A percentile compares a stretch with the other conserved stretches of the same genome.
Conservation (phyloP, 1,140 invertebrate species). For the Ectropis grisescens region DNA sequence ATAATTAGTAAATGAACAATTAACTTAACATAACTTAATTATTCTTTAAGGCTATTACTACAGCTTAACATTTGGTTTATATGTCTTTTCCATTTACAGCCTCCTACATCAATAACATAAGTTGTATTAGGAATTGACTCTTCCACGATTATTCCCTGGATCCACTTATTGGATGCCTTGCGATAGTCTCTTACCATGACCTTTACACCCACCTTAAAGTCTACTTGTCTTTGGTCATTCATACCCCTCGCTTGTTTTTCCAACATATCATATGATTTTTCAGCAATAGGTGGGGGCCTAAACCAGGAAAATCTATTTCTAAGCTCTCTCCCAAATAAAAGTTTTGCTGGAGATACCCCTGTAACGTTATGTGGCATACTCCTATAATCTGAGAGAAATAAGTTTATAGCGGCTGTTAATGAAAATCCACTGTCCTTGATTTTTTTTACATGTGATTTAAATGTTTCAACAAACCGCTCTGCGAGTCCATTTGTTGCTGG, state of each 20-base stretch:
- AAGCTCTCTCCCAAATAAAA: constrained; percentile 9
- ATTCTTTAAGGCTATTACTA: no score
- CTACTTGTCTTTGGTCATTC: not conserved
- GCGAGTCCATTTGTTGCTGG: constrained; percentile 8
- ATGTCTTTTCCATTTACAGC: constrained; percentile 8
- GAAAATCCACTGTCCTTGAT: constrained; percentile 4
- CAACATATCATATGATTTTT: constrained; percentile 1
- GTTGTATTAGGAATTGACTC: constrained; percentile 4
- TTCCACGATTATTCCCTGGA: constrained; percentile 2
- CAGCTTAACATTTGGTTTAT: not conserved
- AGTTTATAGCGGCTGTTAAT: no score
- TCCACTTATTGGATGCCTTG: not conserved
- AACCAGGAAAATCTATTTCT: not conserved
- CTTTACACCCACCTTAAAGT: constrained; percentile 2
- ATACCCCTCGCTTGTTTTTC: not conserved
- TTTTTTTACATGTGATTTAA: constrained; percentile 7
- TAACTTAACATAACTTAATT: no score
- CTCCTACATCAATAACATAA: constrained; percentile 10
- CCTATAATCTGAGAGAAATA: constrained; percentile 5
- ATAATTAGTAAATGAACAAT: no score
- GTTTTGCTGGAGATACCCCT: constrained; percentile 5
- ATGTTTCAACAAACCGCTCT: constrained; percentile 6
- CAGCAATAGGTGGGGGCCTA: not conserved
- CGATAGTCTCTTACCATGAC: constrained; percentile 5
- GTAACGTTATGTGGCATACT: constrained; percentile 4